Evolutionary conservation across 2,888 invertebrate species (phyloP), one percentile per base, ranked within the genome.

Genomic region (Chrysolina americana): DNA sequence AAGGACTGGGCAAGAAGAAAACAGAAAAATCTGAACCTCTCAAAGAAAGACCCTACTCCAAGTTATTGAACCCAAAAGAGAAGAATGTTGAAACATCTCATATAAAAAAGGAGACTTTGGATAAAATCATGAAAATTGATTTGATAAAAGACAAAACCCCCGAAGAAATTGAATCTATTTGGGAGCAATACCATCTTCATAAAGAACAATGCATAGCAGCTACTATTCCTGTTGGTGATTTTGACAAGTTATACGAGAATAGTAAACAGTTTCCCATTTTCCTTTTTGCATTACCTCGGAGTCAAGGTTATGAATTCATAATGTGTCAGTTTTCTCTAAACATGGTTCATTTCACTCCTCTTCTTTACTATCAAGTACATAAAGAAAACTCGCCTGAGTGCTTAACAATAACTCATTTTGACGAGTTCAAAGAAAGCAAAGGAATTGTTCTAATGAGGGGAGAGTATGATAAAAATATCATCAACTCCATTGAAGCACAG

Each of bases 321-420:
- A 90, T 96, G 89, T 89, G 92, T 68, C 96, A 96, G 86, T 94
- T 92, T 86, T 89, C 91, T 53, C 92, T 91, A 2, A 92, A 94
- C 79, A 89, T 93, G 64, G 92, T 94, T 21, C 96, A 96, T 86
- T 95, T 96, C 86, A 96, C 96, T 1, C 95, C 96, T 0, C 88
- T 97, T 10, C 89, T 96, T 48, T 95, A 95, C 82, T 97, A 93
- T 87, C 96, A 96, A 90, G 93, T 93, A 80, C 95, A 96, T 83
- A 94, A 94, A 83, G 96, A 96, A 87, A 96, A 96, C 88, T 95
- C 96, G 0, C 96, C 96, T 0, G 96, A 96, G 86, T 96, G 96
- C 85, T 89, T 97, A 36, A 94, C 94, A 1, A 89, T 96, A 83
- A 91, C 92, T 1, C 94, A 96, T 87, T 97, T 94, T 82, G 91